phyloP scores from a whole-genome alignment of 2,797 vertebrate genomes.

The Melanotaenia trifasciata region DNA sequence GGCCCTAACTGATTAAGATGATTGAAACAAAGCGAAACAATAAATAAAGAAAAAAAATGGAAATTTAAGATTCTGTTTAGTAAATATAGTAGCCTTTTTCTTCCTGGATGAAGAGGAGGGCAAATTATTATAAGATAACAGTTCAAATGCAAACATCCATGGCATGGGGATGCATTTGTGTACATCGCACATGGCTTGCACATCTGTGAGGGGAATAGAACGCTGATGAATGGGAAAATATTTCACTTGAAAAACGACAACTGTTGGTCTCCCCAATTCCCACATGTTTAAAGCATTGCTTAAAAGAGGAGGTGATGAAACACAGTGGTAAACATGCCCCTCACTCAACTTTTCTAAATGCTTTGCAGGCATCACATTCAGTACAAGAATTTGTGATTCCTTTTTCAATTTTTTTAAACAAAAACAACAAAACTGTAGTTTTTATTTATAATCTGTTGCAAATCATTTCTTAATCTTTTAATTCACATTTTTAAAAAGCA shows the following conservation, averaged over 20 bases:
- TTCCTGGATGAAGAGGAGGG: background rate
- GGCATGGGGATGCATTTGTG: background rate
- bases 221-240: background rate
- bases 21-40: too few species aligned
- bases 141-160: background rate
- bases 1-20: too few species aligned
- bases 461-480: too few species aligned
- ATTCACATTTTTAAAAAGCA: too few species aligned
- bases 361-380: background rate
- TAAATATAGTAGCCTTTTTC: background rate
- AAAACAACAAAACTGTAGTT: too few species aligned
- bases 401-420: too few species aligned
- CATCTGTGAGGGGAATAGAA: background rate
- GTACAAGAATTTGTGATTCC: too few species aligned
- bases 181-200: background rate
- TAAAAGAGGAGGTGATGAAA: constrained; percentile 12
- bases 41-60: background rate
- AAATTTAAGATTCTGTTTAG: background rate
- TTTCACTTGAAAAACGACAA: constrained; percentile 1
- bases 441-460: too few species aligned
- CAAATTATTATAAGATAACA: too few species aligned
- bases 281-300: background rate
- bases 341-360: background rate
- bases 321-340: background rate
- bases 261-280: constrained; percentile 6